Conservation (phyloP, 92 coral and sea anemone genomes). For the Ricordea florida region DNA sequence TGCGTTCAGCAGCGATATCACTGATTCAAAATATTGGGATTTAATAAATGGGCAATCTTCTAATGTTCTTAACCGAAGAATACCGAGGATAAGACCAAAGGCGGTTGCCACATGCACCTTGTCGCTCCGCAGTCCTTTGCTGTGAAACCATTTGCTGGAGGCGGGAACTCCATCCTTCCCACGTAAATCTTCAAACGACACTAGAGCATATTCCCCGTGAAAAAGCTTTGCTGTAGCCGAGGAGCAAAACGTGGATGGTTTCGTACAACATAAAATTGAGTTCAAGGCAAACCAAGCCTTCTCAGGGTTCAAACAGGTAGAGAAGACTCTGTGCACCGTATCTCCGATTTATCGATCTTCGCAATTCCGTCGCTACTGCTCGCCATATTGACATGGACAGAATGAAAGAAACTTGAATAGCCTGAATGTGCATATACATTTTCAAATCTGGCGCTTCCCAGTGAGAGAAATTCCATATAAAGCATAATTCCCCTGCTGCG, state of each 20-base stretch:
- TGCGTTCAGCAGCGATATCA: not conserved
- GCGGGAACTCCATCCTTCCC: conserved; percentile 1
- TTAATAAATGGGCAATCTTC: conserved; percentile 10
- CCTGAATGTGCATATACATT: not conserved
- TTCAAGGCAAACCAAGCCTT: conserved; percentile 12
- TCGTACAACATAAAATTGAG: conserved; percentile 5
- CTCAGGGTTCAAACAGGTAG: not conserved
- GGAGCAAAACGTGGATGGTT: conserved; percentile 11
- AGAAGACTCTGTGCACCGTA: conserved; percentile 3
- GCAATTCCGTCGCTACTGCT: conserved; percentile 10
- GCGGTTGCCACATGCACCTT: conserved; percentile 16
- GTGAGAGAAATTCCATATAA: not conserved
- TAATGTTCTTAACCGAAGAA: not conserved
- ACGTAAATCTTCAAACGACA: not conserved
- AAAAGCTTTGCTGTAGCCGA: conserved; percentile 15
- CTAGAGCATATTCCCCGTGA: not conserved
- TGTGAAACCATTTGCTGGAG: conserved; percentile 3
- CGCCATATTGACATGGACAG: not conserved
- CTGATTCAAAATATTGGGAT: not conserved
- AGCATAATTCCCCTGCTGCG: not conserved
- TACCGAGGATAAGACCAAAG: conserved; percentile 15
- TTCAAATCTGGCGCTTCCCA: not conserved
- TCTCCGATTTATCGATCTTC: not conserved
- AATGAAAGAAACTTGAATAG: not conserved
- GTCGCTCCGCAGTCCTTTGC: not conserved